Base-by-base conservation (phyloP, 2,888 invertebrate species). In the Apoda limacodes region DNA sequence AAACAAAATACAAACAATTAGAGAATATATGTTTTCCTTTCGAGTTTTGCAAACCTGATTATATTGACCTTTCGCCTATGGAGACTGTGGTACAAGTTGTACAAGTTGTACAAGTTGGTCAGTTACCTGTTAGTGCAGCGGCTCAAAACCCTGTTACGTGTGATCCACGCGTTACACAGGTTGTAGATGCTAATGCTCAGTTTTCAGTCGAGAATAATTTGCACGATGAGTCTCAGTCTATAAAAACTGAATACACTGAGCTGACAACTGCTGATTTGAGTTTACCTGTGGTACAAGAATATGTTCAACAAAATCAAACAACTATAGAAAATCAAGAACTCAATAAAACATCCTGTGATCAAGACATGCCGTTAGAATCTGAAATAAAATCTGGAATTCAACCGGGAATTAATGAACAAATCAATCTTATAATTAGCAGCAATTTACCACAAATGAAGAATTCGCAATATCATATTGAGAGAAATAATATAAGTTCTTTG, bases 21-120 rank as follows among this genome's bases (percentile, higher is more conserved):
- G 21, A 24, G 5, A 26, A 39, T n/a, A 13, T 28, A 15, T 34
- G 35, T 23, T 51, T 50, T 31, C 49, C 48, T 1, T 57, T 85
- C 14, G 86, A 86, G 7, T 58, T 87, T 39, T 81, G 82, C 37
- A 80, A 82, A 25, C 62, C 83, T 25, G 85, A 85, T 37, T 84
- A 85, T 70, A 81, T 88, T 37, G 70, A 80, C 21, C 87, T 87
- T 2, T 36, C 69, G 48, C 57, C 71, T 50, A 30, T 50, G 15
- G 53, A 66, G 40, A 30, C 52, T 5, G 65, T 82, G 5, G 83
- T 85, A 1, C n/a, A n/a, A n/a, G 17, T 17, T 6, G 17, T 17
- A 6, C 83, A 86, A 52, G 83, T 86, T 2, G 85, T 86, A 1
- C 86, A 86, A 52, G 72, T 86, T 2, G 82, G 80, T 1, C 78